phyloP scores from a whole-genome alignment of 2,888 invertebrate genomes.

The Nesidiocoris tenuis region DNA sequence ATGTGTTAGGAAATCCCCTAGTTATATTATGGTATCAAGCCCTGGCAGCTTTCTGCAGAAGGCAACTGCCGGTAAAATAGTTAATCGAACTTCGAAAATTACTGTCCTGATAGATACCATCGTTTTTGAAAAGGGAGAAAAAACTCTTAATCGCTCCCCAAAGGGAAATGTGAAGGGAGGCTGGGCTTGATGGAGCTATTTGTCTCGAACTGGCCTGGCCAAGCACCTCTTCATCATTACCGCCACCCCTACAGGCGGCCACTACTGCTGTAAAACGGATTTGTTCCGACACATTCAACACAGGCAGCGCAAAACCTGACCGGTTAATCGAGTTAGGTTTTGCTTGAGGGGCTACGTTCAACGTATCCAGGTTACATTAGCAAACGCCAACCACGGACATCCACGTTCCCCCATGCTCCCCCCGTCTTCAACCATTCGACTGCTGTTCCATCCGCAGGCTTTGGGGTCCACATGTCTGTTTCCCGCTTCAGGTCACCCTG shows the following conservation, averaged over 20 bases:
- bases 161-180: neutral
- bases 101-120: neutral
- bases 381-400: slow-evolving; percentile 4
- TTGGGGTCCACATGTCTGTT: slow-evolving; percentile 30
- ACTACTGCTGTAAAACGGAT: neutral
- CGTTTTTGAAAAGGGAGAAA: neutral
- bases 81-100: neutral
- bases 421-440: neutral
- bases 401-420: neutral
- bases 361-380: slow-evolving; percentile 29
- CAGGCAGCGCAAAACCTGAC: neutral
- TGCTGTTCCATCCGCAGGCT: slow-evolving; percentile 34
- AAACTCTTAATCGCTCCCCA: neutral
- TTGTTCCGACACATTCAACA: neutral
- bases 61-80: neutral
- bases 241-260: neutral
- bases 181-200: neutral
- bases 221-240: neutral
- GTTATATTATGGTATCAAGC: too few relatives aligned
- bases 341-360: neutral
- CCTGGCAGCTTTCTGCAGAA: too few relatives aligned
- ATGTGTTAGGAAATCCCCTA: too few relatives aligned
- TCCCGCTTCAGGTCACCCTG: slow-evolving; percentile 17
- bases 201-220: neutral
- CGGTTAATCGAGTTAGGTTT: slow-evolving; percentile 37